These are phyloP conservation scores for Opisthocomus hoazin DNA, from an alignment of 2,113 vertebrate genomes.

Conservation along the genomic window DNA sequence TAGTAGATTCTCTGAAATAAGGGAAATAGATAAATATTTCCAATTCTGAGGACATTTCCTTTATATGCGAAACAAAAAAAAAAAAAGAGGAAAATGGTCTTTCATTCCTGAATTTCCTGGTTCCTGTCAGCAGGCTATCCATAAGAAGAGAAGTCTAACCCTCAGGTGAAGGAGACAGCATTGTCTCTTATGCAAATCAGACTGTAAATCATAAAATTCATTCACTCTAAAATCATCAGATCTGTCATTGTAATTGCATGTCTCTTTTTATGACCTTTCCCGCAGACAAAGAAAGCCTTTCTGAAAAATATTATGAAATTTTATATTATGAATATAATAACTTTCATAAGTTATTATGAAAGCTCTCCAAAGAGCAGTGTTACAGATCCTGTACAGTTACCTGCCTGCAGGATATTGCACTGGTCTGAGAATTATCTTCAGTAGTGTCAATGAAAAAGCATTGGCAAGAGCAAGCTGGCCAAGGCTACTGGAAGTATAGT, in stretches of 20 bases:
- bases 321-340: too few species aligned
- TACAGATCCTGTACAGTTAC: neutral
- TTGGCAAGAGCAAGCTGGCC: neutral
- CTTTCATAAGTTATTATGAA: too few species aligned
- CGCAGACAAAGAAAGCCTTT: neutral
- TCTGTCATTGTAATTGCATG: neutral
- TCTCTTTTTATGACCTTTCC: neutral
- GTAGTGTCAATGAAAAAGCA: neutral
- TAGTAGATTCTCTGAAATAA: neutral
- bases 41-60: neutral
- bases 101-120: neutral
- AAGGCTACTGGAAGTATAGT: neutral
- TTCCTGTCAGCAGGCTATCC: neutral
- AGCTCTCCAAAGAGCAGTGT: neutral
- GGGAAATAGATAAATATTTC: neutral
- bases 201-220: neutral
- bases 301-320: neutral
- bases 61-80: neutral
- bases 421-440: neutral
- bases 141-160: neutral
- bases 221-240: neutral
- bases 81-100: neutral
- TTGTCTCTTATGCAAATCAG: neutral
- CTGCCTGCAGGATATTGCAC: neutral
- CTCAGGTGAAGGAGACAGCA: neutral